phyloP scores from a whole-genome alignment of 2,797 vertebrate species.

The Remorina albescens region DNA sequence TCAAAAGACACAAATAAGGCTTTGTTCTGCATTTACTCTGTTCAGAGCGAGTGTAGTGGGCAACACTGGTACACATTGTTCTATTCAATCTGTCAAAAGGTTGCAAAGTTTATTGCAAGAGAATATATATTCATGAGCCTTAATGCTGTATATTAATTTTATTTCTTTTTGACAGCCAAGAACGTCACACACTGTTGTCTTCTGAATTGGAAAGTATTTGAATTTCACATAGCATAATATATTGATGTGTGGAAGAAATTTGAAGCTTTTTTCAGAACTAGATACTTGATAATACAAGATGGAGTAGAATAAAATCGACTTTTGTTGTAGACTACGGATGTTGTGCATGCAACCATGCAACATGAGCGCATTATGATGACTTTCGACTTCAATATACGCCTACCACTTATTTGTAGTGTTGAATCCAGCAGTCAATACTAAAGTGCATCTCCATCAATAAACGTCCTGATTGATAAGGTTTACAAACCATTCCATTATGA shows the following conservation, averaged over 20 bases:
- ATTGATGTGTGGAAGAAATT: conserved; percentile 22
- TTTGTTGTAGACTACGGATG: conserved; percentile 11
- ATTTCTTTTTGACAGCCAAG: conserved; percentile 41
- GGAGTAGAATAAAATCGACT: conserved; percentile 52
- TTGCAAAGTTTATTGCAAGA: conserved; percentile 57
- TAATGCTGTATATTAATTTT: conserved; percentile 39
- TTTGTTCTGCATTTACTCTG: conserved; percentile 75
- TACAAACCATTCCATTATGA: conserved; percentile 17
- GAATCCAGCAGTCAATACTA: conserved; percentile 8
- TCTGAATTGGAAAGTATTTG: conserved; percentile 31
- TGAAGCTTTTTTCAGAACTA: conserved; percentile 28
- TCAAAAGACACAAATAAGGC: conserved; percentile 77
- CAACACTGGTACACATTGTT: conserved; percentile 74
- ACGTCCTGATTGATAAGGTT: conserved; percentile 17
- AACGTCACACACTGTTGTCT: conserved; percentile 27
- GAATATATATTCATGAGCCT: conserved; percentile 63
- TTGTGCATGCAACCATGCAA: conserved; percentile 12
- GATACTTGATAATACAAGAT: conserved; percentile 53
- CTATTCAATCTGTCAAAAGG: conserved; percentile 53
- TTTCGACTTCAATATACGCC: conserved; percentile 29
- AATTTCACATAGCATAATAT: conserved; percentile 18
- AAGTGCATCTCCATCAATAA: conserved; percentile 7
- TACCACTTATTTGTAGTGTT: conserved; percentile 43
- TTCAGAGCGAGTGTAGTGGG: conserved; percentile 48
- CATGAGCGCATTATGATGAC: conserved; percentile 39